A percentile compares a stretch with the other conserved stretches of the same genome.
Conservation (phyloP, 2,797 vertebrate species). For the Eurystomus glaucurus region DNA sequence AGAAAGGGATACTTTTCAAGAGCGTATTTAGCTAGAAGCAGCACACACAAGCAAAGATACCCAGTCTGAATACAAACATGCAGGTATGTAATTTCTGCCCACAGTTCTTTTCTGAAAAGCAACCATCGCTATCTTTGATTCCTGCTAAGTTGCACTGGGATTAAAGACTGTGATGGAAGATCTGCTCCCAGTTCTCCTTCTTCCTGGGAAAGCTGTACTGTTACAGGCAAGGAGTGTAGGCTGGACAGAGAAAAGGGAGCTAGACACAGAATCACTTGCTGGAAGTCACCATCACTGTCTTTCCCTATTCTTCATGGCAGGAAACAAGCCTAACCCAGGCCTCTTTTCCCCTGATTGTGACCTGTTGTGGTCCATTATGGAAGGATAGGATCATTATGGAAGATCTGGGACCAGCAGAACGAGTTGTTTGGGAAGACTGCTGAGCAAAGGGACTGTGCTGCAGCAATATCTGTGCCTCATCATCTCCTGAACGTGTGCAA, state of each 20-base stretch:
- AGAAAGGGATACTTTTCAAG: neutral
- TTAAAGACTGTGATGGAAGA: neutral
- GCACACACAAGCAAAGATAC: fast-evolving
- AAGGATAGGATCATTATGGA: neutral
- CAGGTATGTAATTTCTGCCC: fast-evolving
- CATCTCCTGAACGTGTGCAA: neutral
- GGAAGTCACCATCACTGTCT: neutral
- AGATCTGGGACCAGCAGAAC: fast-evolving
- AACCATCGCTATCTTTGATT: neutral
- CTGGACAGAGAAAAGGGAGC: neutral
- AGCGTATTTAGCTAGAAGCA: neutral
- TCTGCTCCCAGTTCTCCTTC: neutral
- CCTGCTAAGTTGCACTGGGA: neutral
- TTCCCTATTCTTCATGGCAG: neutral
- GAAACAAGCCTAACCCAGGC: neutral
- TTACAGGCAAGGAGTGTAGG: neutral
- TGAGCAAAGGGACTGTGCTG: neutral
- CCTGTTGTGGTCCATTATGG: neutral
- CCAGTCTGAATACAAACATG: neutral
- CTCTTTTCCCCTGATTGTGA: neutral
- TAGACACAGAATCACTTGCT: neutral
- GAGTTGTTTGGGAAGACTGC: neutral
- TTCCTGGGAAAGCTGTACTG: neutral
- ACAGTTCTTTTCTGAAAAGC: neutral
- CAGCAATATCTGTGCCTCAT: fast-evolving